These are phyloP conservation scores for Rissa tridactyla DNA, from an alignment of 2,113 vertebrate species.

Conservation along the genomic window DNA sequence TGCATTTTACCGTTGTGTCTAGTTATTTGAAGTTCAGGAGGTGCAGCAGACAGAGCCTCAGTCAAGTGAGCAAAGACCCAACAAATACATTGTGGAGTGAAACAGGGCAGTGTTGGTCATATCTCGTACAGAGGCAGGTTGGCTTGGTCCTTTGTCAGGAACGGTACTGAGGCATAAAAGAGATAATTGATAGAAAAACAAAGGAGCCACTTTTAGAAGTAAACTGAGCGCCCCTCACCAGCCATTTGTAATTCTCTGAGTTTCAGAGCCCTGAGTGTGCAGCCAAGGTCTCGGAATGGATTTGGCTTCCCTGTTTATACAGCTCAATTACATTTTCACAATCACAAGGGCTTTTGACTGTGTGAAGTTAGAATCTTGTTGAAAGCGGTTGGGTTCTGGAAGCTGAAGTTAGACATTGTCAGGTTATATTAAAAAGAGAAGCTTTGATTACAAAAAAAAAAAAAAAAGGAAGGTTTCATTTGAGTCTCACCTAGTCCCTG, in stretches of 20 bases:
- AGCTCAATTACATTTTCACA: background rate
- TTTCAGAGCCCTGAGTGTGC: background rate
- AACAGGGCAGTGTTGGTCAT: background rate
- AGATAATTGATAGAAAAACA: slow-evolving; percentile 2
- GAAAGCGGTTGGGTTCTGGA: background rate
- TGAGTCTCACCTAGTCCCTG: background rate
- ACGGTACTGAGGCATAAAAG: background rate
- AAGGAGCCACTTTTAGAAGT: slow-evolving; percentile 6
- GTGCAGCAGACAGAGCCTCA: background rate
- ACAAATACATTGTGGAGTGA: background rate
- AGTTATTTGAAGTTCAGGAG: background rate
- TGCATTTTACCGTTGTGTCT: background rate
- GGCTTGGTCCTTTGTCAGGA: background rate
- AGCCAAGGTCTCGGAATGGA: background rate
- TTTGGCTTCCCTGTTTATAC: background rate
- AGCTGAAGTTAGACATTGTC: background rate
- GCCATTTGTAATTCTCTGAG: background rate
- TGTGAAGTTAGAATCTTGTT: background rate
- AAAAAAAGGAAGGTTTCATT: background rate
- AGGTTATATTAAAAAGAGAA: background rate
- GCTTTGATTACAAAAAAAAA: background rate
- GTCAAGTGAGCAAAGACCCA: background rate
- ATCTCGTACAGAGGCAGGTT: background rate
- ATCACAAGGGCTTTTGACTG: background rate
- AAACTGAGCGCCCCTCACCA: background rate